Evolutionary conservation across 64 coral and sea anemone species (phyloP).

Genomic region (Hydrozoanthus tunicans): DNA sequence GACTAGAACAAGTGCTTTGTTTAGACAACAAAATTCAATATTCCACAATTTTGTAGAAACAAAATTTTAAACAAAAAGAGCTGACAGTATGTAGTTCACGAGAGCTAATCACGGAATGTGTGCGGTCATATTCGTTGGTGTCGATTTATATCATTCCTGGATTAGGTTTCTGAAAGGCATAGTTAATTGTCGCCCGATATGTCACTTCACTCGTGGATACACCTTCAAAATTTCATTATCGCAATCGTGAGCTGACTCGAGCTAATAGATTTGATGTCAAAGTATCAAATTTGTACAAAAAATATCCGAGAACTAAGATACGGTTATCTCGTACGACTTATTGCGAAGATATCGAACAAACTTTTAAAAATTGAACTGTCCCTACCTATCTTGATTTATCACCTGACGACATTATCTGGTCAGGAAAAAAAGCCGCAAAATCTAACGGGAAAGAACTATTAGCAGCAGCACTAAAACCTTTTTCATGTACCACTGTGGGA

Average conservation of each 20-base stretch:
- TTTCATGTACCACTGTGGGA: conserved; percentile 20
- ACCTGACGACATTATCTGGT: background rate
- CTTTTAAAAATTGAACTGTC: conserved; percentile 4
- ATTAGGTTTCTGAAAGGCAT: conserved; percentile 35
- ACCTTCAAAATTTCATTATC: background rate
- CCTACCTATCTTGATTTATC: background rate
- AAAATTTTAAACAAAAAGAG: background rate
- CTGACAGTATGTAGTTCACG: background rate
- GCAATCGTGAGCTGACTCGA: conserved; percentile 8
- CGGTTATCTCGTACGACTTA: conserved; percentile 12
- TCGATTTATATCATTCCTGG: conserved; percentile 6
- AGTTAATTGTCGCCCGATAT: conserved; percentile 31
- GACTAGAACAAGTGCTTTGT: conserved; percentile 47
- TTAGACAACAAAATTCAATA: conserved; percentile 20
- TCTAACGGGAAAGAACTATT: background rate
- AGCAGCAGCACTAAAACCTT: background rate
- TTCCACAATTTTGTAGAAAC: conserved; percentile 22
- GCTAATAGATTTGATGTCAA: conserved; percentile 11
- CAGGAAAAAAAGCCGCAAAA: background rate
- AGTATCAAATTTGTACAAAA: conserved; percentile 4
- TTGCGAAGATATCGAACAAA: conserved; percentile 8
- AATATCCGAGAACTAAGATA: background rate
- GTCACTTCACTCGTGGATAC: conserved; percentile 13
- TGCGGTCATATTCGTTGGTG: conserved; percentile 43
- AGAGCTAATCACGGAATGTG: conserved; percentile 36